phyloP scores from a whole-genome alignment of 2,797 vertebrate species.

The Xyrichtys novacula region DNA sequence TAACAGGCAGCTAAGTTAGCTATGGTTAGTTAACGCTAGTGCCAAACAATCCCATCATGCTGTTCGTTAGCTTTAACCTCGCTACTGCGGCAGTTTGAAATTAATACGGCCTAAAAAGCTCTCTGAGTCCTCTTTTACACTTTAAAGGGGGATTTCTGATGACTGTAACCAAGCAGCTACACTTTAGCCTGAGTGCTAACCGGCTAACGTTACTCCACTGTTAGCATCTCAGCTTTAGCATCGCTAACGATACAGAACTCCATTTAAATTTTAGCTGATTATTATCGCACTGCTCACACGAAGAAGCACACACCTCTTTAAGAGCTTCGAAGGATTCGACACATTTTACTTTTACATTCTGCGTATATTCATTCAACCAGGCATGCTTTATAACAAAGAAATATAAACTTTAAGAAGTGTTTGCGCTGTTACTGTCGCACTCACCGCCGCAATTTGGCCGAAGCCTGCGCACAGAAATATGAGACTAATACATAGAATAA shows the following conservation, averaged over 20 bases:
- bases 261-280: background rate
- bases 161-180: background rate
- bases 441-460: background rate
- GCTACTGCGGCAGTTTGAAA: too few relatives aligned
- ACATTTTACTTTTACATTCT: background rate
- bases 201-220: conserved; percentile 22
- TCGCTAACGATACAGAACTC: background rate
- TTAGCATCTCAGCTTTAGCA: conserved; percentile 31
- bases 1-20: conserved; percentile 36
- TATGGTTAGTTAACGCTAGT: conserved; percentile 44
- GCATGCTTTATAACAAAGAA: background rate
- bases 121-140: background rate
- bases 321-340: fast-evolving
- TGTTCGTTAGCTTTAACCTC: background rate
- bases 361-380: background rate
- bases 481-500: background rate
- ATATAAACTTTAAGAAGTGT: conserved; percentile 23
- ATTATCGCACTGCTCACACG: fast-evolving
- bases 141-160: background rate
- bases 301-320: too few relatives aligned
- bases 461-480: background rate
- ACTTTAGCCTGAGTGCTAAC: conserved; percentile 13
- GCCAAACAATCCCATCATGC: conserved; percentile 11
- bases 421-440: background rate
- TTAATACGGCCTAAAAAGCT: fast-evolving